These are phyloP conservation scores for Caenorhabditis sp. DNA, from an alignment of 2,888 invertebrate species.

Conservation along the genomic window DNA sequence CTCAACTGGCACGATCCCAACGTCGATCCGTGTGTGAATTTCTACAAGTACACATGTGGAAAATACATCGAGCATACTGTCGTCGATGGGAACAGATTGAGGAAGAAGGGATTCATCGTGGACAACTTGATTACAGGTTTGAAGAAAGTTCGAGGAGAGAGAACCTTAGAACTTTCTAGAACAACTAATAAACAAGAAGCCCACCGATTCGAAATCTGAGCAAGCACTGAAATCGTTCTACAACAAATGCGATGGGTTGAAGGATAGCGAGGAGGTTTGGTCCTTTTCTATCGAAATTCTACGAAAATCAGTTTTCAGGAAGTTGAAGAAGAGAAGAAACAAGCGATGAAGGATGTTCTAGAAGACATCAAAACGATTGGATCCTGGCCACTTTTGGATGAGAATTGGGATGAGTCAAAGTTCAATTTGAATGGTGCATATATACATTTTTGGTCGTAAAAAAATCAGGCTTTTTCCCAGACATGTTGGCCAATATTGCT, in stretches of 20 bases:
- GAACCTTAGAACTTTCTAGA: not conserved
- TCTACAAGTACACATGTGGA: constrained; percentile 77
- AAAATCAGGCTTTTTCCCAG: constrained; percentile 1
- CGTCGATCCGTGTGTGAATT: constrained; percentile 77
- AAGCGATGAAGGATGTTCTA: not conserved
- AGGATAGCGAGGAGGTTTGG: too few species aligned
- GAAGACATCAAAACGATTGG: constrained; percentile 48
- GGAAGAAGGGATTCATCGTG: not conserved
- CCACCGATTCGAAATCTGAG: constrained; percentile 15
- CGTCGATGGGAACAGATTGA: not conserved
- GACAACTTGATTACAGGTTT: constrained; percentile 1
- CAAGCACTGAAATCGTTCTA: not conserved
- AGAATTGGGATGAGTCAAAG: constrained; percentile 33
- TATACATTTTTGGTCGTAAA: not conserved
- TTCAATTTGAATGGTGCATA: constrained; percentile 51
- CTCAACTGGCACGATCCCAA: constrained; percentile 27
- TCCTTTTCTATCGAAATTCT: too few species aligned
- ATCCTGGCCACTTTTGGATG: constrained; percentile 76
- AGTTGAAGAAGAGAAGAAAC: not conserved
- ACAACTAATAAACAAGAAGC: not conserved
- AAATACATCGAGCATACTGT: constrained; percentile 41
- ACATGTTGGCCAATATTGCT: not conserved
- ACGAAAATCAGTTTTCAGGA: too few species aligned
- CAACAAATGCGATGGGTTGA: too few species aligned
- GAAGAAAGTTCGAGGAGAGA: not conserved